A percentile compares a stretch with the other conserved stretches of the same genome.
These are phyloP conservation scores for Aix galericulata DNA, from an alignment of 2,113 vertebrate species.

Conservation along the genomic window DNA sequence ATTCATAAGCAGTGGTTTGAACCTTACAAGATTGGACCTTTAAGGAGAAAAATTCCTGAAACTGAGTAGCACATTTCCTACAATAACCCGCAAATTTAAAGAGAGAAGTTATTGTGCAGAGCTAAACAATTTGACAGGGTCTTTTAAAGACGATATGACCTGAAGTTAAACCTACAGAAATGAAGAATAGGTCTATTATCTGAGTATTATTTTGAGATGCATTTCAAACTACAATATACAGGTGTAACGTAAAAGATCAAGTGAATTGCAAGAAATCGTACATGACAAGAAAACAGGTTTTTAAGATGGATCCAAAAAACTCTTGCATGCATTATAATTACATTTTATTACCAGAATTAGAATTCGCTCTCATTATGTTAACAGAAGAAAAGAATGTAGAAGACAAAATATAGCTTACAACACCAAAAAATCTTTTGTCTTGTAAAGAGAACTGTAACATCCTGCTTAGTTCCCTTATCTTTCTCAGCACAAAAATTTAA, in stretches of 20 bases:
- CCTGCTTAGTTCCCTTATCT: not conserved
- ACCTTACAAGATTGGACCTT: not conserved
- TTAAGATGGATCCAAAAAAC: conserved; percentile 30
- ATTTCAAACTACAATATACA: conserved; percentile 45
- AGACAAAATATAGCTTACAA: conserved; percentile 6
- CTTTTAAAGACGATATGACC: conserved; percentile 7
- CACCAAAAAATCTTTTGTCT: not conserved
- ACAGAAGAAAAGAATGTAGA: not conserved
- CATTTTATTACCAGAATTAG: conserved; percentile 33
- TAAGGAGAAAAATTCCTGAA: not conserved
- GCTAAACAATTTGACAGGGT: conserved; percentile 47
- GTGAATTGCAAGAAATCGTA: conserved; percentile 13
- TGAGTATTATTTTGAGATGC: conserved; percentile 40
- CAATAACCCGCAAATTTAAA: conserved; percentile 39
- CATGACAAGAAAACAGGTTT: conserved; percentile 39
- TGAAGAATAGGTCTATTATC: conserved; percentile 47
- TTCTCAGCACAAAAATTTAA: conserved; percentile 5
- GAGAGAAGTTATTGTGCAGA: conserved; percentile 40
- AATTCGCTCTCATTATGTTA: conserved; percentile 18
- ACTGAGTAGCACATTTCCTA: conserved; percentile 37
- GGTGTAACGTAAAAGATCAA: conserved; percentile 23
- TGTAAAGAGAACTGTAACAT: not conserved
- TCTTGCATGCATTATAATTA: conserved; percentile 15
- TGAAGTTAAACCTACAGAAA: conserved; percentile 43
- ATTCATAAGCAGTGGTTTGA: conserved; percentile 35